phyloP scores from a whole-genome alignment of 2,797 vertebrate species.

The Menidia menidia region DNA sequence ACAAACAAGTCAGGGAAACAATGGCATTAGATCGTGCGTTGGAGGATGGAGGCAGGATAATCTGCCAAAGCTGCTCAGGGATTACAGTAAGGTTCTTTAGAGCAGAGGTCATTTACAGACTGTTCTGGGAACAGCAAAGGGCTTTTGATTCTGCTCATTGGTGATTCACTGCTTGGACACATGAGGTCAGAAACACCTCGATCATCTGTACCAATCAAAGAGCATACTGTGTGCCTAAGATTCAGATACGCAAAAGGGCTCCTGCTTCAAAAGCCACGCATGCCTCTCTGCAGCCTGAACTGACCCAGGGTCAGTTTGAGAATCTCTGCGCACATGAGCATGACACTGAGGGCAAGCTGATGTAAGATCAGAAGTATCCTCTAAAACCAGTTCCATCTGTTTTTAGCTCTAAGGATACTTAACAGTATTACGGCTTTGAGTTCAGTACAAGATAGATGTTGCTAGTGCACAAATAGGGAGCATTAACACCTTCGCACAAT shows the following conservation, averaged over 20 bases:
- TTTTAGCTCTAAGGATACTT: conserved; percentile 72
- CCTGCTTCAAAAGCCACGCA: conserved; percentile 10
- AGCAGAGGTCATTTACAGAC: conserved; percentile 77
- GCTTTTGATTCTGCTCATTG: conserved; percentile 20
- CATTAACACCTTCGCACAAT: conserved; percentile 12
- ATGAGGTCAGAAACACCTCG: conserved; percentile 27
- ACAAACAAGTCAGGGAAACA: conserved; percentile 70
- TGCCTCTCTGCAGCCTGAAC: conserved; percentile 20
- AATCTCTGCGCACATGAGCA: conserved; percentile 13
- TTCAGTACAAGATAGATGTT: conserved; percentile 33
- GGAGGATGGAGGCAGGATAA: conserved; percentile 81
- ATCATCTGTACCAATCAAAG: conserved; percentile 13
- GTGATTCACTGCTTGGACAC: conserved; percentile 33
- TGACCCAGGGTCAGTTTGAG: conserved; percentile 54
- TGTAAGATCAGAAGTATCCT: conserved; percentile 56
- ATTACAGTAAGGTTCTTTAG: conserved; percentile 84
- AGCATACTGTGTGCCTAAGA: conserved; percentile 39
- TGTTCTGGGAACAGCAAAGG: conserved; percentile 67
- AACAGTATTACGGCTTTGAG: conserved; percentile 62
- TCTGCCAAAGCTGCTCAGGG: conserved; percentile 82
- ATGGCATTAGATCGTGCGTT: conserved; percentile 78
- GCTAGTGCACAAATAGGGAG: conserved; percentile 12
- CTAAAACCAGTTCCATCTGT: conserved; percentile 67
- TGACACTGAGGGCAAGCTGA: conserved; percentile 32
- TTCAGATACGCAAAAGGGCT: conserved; percentile 51